phyloP scores from a whole-genome alignment of 2,888 invertebrate genomes.

The Eilema depressum region DNA sequence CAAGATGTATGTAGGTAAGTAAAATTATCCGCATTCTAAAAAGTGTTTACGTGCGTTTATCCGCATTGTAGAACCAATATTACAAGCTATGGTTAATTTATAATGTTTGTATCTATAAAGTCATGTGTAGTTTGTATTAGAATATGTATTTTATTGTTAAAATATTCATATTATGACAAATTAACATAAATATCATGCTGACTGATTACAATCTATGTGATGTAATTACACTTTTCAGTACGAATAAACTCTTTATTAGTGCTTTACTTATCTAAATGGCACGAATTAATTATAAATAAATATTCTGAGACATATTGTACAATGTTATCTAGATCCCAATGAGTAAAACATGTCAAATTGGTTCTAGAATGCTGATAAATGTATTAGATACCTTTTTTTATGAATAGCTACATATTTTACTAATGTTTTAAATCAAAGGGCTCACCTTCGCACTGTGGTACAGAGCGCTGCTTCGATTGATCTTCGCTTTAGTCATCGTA shows the following conservation, averaged over 20 bases:
- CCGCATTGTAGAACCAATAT: background rate
- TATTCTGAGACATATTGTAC: background rate
- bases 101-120: background rate
- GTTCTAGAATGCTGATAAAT: background rate
- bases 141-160: background rate
- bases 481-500: conserved; percentile 88
- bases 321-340: background rate
- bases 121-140: background rate
- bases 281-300: background rate
- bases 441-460: conserved; percentile 92
- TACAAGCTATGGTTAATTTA: background rate
- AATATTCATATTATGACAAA: conserved; percentile 23
- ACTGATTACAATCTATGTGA: conserved; percentile 17
- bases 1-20: too few relatives aligned
- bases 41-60: background rate
- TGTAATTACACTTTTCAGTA: background rate
- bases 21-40: too few relatives aligned
- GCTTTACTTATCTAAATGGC: background rate
- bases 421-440: conserved; percentile 44
- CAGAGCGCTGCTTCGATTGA: conserved; percentile 87
- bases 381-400: background rate
- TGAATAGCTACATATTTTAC: conserved; percentile 33
- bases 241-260: background rate
- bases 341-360: background rate
- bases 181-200: conserved; percentile 62